Conservation (phyloP, 2,888 invertebrate species). For the Parnassius glacialis region DNA sequence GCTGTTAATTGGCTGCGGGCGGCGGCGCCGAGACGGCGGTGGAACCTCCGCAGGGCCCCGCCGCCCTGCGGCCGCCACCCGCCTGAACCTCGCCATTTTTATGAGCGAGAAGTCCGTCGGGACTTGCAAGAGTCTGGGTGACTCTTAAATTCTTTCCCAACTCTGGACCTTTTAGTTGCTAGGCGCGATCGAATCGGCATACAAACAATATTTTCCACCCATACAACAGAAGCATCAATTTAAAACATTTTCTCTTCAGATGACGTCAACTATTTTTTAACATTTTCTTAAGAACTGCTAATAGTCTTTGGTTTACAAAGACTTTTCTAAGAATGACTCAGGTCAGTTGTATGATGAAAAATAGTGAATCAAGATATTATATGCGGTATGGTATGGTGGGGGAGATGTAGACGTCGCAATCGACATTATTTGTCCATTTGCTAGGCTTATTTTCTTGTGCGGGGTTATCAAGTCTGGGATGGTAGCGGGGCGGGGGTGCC, state of each 20-base stretch:
- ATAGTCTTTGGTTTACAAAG: not conserved
- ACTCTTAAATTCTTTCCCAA: slow-evolving; percentile 64
- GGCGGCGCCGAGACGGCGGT: slow-evolving; percentile 80
- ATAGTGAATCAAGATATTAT: slow-evolving; percentile 1
- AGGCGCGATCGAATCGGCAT: slow-evolving; percentile 38
- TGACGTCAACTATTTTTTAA: not conserved
- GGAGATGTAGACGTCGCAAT: slow-evolving; percentile 57
- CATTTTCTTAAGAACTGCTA: not conserved
- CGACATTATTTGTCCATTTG: slow-evolving; percentile 78
- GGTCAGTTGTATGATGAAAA: not conserved
- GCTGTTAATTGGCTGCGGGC: slow-evolving; percentile 80
- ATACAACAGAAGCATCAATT: too few species aligned
- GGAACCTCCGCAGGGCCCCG: slow-evolving; percentile 78
- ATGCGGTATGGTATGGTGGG: slow-evolving; percentile 26
- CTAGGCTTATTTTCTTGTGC: slow-evolving; percentile 77
- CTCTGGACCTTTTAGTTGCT: slow-evolving; percentile 50
- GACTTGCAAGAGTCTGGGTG: slow-evolving; percentile 63
- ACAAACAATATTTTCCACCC: not conserved
- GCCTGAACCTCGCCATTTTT: slow-evolving; percentile 67
- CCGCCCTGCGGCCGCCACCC: slow-evolving; percentile 63
- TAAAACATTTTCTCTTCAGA: not conserved
- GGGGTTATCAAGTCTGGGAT: slow-evolving; percentile 78
- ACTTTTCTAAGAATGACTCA: not conserved
- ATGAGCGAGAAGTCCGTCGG: slow-evolving; percentile 69
- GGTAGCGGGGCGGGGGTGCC: slow-evolving; percentile 63